Base-by-base conservation (phyloP, 2,888 invertebrate species). In the Elaeidobius kamerunicus region DNA sequence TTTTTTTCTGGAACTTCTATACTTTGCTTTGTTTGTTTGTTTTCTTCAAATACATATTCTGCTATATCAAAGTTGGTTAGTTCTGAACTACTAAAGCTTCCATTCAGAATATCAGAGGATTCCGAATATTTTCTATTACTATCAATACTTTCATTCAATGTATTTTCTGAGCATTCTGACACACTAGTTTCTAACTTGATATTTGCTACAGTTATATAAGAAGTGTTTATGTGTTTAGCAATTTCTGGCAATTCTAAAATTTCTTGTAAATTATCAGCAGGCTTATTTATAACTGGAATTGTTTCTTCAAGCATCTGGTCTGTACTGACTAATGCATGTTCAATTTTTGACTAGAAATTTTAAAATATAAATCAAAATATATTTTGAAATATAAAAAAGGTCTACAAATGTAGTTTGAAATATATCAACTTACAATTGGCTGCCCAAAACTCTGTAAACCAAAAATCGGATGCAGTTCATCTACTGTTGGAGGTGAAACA, bases 401-500 rank as follows among this genome's bases (percentile, higher is more conserved):
- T n/a, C n/a, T n/a, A n/a, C n/a, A n/a, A n/a, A n/a, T n/a, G n/a
- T n/a, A n/a, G n/a, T n/a, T n/a, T n/a, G n/a, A n/a, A n/a, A n/a
- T n/a, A n/a, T n/a, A n/a, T n/a, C n/a, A n/a, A n/a, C n/a, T n/a
- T n/a, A n/a, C n/a, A n/a, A n/a, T n/a, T n/a, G n/a, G n/a, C n/a
- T n/a, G n/a, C n/a, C n/a, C n/a, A n/a, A n/a, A 32, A 19, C 9
- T 20, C 20, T 32, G 43, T 32, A 43, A 34, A 2, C 32, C 20
- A 19, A 43, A 19, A 2, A 77, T 73, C 65, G 75, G 75, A 35
- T 75, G 73, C 63, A 73, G 76, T 61, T 78, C 78, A 48, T 77
- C 76, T 55, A 73, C 72, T 19, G 68, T 67, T 46, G 69, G 69
- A 28, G 66, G 64, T 6, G 67, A 66, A 50, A 56, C 63, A 35